Conservation (phyloP, 2,888 invertebrate genomes). For the Dione juno region DNA sequence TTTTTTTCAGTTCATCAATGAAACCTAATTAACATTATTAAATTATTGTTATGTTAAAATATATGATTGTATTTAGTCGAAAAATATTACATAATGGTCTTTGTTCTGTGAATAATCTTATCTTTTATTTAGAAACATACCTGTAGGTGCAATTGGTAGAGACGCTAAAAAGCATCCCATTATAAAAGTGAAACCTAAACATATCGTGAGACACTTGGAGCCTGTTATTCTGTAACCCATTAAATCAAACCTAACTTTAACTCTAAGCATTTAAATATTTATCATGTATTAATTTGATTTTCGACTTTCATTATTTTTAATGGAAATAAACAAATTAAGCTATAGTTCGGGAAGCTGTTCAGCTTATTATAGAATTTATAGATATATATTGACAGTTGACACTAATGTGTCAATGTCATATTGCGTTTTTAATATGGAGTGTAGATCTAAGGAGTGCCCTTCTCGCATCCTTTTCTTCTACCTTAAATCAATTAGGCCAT, state of each 20-base stretch:
- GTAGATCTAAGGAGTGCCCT: too few relatives aligned
- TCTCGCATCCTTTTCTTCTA: too few relatives aligned
- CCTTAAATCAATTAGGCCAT: too few relatives aligned
- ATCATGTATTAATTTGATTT: slow-evolving; percentile 7
- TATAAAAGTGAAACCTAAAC: slow-evolving; percentile 71
- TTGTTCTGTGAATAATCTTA: not conserved
- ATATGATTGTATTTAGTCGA: not conserved
- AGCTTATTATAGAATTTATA: not conserved
- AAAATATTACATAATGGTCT: not conserved
- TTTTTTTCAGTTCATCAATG: not conserved
- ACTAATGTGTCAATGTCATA: not conserved
- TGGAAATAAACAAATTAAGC: slow-evolving; percentile 5
- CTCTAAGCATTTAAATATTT: slow-evolving; percentile 57
- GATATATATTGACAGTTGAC: not conserved
- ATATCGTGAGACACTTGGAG: slow-evolving; percentile 72
- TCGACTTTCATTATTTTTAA: slow-evolving; percentile 22
- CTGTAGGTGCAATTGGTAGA: slow-evolving; percentile 63
- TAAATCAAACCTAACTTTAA: slow-evolving; percentile 59
- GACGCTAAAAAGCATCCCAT: slow-evolving; percentile 78
- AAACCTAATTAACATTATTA: not conserved
- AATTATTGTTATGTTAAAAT: not conserved
- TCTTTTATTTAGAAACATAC: slow-evolving; percentile 33
- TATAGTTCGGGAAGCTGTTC: not conserved
- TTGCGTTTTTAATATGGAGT: too few relatives aligned
- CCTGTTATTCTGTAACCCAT: slow-evolving; percentile 71